These are phyloP conservation scores for Manis crassicaudata DNA, from an alignment of 2,797 vertebrate species.

Conservation along the genomic window DNA sequence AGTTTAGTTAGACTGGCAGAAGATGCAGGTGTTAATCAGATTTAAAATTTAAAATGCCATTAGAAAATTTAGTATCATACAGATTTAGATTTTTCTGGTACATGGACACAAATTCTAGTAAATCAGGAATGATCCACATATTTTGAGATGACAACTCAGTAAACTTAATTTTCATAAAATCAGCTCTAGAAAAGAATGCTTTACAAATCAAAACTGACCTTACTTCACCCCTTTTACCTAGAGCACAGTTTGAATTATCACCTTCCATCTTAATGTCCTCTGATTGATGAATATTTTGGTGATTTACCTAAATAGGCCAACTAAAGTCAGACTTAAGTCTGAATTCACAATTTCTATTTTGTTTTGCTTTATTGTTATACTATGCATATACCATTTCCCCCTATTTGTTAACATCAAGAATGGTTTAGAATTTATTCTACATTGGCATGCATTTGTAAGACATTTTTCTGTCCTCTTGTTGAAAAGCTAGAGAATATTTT, in stretches of 20 bases:
- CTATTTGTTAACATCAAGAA: conserved; percentile 16
- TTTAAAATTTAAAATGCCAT: conserved; percentile 71
- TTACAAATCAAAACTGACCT: conserved; percentile 54
- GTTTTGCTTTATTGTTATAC: conserved; percentile 43
- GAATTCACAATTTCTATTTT: neutral
- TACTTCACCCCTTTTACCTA: conserved; percentile 46
- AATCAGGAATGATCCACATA: conserved; percentile 1
- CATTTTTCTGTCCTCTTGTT: neutral
- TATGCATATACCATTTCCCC: conserved; percentile 3
- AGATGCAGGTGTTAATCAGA: conserved; percentile 77
- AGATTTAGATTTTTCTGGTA: conserved; percentile 6
- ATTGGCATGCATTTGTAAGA: neutral
- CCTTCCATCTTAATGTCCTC: conserved; percentile 39
- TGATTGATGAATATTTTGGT: conserved; percentile 42
- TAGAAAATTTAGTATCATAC: conserved; percentile 43
- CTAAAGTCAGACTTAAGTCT: neutral
- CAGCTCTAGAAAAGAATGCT: conserved; percentile 40
- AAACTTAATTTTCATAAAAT: conserved; percentile 65
- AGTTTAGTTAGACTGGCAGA: conserved; percentile 73
- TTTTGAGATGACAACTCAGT: neutral
- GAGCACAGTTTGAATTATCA: conserved; percentile 27
- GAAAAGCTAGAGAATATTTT: neutral
- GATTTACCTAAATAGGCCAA: conserved; percentile 39
- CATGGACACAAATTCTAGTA: neutral
- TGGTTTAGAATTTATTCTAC: neutral